A percentile compares a stretch with the other conserved stretches of the same genome.
These are phyloP conservation scores for Microcebus tavaratra DNA, from an alignment of 2,113 vertebrate species.

Conservation along the genomic window DNA sequence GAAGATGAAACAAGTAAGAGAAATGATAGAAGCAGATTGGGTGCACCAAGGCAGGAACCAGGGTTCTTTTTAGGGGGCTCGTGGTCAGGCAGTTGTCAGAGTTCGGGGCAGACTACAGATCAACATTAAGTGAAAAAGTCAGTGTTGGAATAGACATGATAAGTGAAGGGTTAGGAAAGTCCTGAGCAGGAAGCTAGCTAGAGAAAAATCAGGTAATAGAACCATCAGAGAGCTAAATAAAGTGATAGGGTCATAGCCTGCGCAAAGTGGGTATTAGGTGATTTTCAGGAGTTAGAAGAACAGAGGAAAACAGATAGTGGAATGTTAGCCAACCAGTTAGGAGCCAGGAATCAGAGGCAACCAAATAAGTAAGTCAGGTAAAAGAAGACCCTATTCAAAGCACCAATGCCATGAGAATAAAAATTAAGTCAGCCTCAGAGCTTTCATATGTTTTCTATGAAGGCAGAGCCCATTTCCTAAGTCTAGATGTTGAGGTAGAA, in stretches of 20 bases:
- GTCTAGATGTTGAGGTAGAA: neutral
- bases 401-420: neutral
- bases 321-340: neutral
- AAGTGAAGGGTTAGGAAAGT: neutral
- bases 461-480: neutral
- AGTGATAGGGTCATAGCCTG: neutral
- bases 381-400: neutral
- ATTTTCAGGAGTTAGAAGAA: neutral
- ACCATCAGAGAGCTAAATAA: neutral
- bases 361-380: neutral
- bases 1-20: neutral
- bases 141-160: neutral
- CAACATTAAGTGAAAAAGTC: neutral
- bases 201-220: neutral
- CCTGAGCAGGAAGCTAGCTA: neutral
- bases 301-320: neutral
- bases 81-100: neutral
- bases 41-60: neutral
- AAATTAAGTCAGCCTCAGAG: neutral
- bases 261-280: neutral
- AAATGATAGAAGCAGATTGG: neutral
- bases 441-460: neutral
- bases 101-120: neutral
- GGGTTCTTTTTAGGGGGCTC: neutral
- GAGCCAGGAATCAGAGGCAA: neutral